Evolutionary conservation across 2,888 invertebrate species (phyloP).

Genomic region (Drosophila parthenogenetica): DNA sequence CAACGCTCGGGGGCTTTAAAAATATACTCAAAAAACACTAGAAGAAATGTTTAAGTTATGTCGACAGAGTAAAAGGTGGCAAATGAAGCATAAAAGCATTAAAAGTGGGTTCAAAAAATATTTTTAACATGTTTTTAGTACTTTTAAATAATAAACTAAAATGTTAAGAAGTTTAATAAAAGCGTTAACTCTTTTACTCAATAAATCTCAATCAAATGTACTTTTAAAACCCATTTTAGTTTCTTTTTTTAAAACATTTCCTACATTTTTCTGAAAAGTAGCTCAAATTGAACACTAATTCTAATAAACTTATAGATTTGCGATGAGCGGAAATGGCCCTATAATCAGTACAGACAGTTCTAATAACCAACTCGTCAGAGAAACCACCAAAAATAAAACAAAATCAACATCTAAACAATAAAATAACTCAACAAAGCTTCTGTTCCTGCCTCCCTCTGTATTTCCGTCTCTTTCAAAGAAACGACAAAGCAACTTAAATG

Average conservation of each 20-base stretch:
- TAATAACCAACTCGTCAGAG: slow-evolving; percentile 34
- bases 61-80: background rate
- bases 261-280: too few relatives aligned
- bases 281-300: too few relatives aligned
- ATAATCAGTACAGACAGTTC: slow-evolving; percentile 45
- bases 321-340: slow-evolving; percentile 46
- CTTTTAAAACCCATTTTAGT: too few relatives aligned
- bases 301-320: background rate
- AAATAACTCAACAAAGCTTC: slow-evolving; percentile 18
- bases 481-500: slow-evolving; percentile 64
- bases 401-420: slow-evolving; percentile 29
- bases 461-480: slow-evolving; percentile 39
- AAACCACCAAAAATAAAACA: slow-evolving; percentile 17
- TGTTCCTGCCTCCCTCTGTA: background rate
- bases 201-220: too few relatives aligned
- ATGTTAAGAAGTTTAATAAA: too few relatives aligned
- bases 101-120: too few relatives aligned
- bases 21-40: slow-evolving; percentile 23
- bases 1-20: slow-evolving; percentile 50
- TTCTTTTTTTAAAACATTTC: too few relatives aligned
- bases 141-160: too few relatives aligned
- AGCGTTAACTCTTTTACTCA: too few relatives aligned
- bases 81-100: background rate
- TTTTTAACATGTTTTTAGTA: too few relatives aligned
- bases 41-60: slow-evolving; percentile 9